Evolutionary conservation across 1,140 invertebrate species (phyloP).

Genomic region (Andricus grossulariae): DNA sequence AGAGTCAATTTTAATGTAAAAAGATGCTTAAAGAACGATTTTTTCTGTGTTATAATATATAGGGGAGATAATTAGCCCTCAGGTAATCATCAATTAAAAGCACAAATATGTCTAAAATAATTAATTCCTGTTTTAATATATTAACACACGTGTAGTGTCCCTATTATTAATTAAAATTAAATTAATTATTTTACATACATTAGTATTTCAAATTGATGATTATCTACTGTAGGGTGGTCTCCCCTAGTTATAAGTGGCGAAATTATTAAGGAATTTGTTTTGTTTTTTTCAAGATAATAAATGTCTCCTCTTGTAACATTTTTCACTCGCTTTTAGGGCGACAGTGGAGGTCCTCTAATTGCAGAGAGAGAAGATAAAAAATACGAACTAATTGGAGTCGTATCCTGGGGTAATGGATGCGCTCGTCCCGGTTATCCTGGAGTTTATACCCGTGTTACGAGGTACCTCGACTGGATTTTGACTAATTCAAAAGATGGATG

Average conservation of each 20-base stretch:
- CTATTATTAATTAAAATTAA: too few species aligned
- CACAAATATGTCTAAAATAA: too few species aligned
- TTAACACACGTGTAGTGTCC: too few species aligned
- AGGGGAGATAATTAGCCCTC: too few species aligned
- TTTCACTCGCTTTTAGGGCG: conserved; percentile 80
- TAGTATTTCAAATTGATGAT: too few species aligned
- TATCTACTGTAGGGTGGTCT: too few species aligned
- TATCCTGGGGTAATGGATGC: conserved; percentile 74
- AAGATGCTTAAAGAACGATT: too few species aligned
- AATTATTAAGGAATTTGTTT: conserved; percentile 26
- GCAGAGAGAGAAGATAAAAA: conserved; percentile 82
- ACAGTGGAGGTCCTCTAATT: conserved; percentile 93
- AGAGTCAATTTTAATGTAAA: neutral
- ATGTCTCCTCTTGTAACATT: neutral
- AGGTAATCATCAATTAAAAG: too few species aligned
- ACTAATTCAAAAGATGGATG: conserved; percentile 79
- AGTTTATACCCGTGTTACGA: conserved; percentile 84
- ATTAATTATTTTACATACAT: too few species aligned
- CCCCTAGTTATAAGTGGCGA: neutral
- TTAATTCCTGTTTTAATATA: too few species aligned
- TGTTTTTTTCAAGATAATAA: conserved; percentile 32
- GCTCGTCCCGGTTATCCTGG: conserved; percentile 80
- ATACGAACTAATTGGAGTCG: conserved; percentile 85
- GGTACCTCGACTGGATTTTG: conserved; percentile 82
- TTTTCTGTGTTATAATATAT: too few species aligned